These are phyloP conservation scores for Onchidella celtica DNA, from an alignment of 2,888 invertebrate genomes.

Conservation along the genomic window DNA sequence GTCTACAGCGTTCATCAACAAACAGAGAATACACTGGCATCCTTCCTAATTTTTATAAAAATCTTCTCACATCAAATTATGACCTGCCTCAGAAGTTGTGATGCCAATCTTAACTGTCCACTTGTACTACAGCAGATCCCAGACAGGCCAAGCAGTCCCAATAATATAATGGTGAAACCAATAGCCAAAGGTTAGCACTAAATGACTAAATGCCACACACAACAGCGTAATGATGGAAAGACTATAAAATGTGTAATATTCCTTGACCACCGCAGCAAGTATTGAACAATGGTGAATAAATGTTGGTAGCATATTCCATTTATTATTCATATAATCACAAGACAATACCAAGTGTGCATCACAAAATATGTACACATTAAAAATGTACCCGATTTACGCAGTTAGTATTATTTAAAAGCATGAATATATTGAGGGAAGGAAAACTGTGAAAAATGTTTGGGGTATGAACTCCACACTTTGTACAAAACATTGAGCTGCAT, in stretches of 20 bases:
- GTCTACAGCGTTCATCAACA: no score
- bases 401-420: not conserved
- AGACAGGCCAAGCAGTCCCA: not conserved
- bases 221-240: not conserved
- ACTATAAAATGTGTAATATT: not conserved
- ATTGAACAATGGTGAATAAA: not conserved
- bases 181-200: not conserved
- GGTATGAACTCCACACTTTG: no score
- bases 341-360: not conserved
- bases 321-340: not conserved
- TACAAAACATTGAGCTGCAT: no score
- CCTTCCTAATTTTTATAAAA: no score
- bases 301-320: not conserved
- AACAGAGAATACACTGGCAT: no score
- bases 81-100: no score
- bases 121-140: no score
- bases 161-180: not conserved
- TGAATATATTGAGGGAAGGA: no score
- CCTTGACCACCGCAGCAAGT: not conserved
- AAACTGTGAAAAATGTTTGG: no score
- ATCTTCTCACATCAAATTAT: no score
- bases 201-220: not conserved
- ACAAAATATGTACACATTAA: slow-evolving; percentile 14
- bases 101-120: no score
- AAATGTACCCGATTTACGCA: slow-evolving; percentile 5